phyloP scores from a whole-genome alignment of 2,797 vertebrate genomes.

The Fistularia tabacaria region DNA sequence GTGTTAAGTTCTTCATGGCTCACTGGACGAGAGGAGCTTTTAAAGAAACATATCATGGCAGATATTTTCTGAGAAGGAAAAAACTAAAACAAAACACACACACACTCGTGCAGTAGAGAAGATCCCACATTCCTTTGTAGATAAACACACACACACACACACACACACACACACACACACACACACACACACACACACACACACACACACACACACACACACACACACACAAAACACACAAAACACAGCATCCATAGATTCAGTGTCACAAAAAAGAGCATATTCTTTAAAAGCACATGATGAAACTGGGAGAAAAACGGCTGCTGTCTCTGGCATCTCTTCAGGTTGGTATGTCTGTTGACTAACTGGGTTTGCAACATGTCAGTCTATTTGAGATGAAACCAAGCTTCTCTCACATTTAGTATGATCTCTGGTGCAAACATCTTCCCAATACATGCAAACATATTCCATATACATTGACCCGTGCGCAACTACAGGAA shows the following conservation, averaged over 20 bases:
- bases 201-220: slow-evolving; percentile 1
- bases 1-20: too few relatives aligned
- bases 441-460: not conserved
- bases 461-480: not conserved
- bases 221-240: slow-evolving; percentile 1
- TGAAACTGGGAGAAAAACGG: slow-evolving; percentile 55
- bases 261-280: slow-evolving; percentile 28
- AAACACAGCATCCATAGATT: not conserved
- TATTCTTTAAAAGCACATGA: slow-evolving; percentile 47
- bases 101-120: too few relatives aligned
- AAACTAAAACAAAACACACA: not conserved
- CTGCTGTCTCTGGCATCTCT: slow-evolving; percentile 1
- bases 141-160: not conserved
- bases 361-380: slow-evolving; percentile 42
- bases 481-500: slow-evolving; percentile 13
- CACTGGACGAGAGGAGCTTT: too few relatives aligned
- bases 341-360: slow-evolving; percentile 14
- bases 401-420: slow-evolving; percentile 32
- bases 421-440: slow-evolving; percentile 24
- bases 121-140: not conserved
- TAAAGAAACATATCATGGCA: too few relatives aligned
- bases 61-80: too few relatives aligned
- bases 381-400: slow-evolving; percentile 45
- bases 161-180: not conserved
- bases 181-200: not conserved